Conservation (phyloP, 2,888 invertebrate genomes). For the Piscicola geometra region DNA sequence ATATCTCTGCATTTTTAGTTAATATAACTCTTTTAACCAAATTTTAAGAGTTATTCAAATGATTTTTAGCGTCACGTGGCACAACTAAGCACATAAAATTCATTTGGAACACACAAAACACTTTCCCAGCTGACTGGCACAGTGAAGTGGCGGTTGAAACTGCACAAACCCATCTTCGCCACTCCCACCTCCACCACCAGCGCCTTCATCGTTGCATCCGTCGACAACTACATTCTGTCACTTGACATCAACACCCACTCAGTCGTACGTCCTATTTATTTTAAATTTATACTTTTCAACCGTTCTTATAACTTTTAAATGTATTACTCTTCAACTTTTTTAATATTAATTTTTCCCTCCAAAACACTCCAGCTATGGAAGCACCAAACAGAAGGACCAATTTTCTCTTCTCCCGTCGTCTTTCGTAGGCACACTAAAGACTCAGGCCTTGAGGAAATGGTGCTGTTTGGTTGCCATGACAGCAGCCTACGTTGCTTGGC, state of each 20-base stretch:
- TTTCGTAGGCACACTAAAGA: neutral
- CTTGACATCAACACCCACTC: conserved; percentile 45
- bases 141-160: conserved; percentile 62
- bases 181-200: conserved; percentile 57
- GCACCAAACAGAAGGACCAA: conserved; percentile 63
- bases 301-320: no score
- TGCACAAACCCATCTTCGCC: conserved; percentile 66
- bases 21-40: no score
- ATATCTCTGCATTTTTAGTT: no score
- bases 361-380: conserved; percentile 62
- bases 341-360: no score
- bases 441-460: conserved; percentile 33
- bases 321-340: no score
- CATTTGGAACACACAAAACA: no score
- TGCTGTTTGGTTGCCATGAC: conserved; percentile 54
- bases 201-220: conserved; percentile 51
- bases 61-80: no score
- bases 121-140: conserved; percentile 58
- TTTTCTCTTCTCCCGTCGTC: conserved; percentile 67
- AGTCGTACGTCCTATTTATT: neutral
- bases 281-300: neutral
- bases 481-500: conserved; percentile 49
- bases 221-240: conserved; percentile 50
- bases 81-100: no score
- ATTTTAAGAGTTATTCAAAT: no score